Percentiles rank a stretch among this genome's conserved stretches.
Evolutionary conservation across 2,797 vertebrate genomes (phyloP).

Genomic region (Eupleurogrammus muticus): DNA sequence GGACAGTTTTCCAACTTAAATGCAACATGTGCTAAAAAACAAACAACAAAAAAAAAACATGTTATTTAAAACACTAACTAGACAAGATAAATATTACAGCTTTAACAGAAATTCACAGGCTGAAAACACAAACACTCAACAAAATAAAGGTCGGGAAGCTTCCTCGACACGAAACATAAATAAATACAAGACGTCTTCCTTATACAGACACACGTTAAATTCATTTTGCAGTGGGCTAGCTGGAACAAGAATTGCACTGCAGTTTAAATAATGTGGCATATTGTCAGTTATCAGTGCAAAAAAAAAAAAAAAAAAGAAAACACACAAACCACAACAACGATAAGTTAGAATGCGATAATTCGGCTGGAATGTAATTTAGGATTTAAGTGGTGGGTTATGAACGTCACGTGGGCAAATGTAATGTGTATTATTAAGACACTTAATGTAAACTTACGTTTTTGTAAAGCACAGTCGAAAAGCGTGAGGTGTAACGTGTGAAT

Average conservation of each 20-base stretch:
- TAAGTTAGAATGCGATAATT: constrained; percentile 34
- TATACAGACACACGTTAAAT: constrained; percentile 46
- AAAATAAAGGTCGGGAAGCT: constrained; percentile 40
- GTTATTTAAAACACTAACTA: constrained; percentile 51
- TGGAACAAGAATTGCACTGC: constrained; percentile 45
- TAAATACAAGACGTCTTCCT: constrained; percentile 68
- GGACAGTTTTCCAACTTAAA: constrained; percentile 57
- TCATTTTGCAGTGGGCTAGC: constrained; percentile 56
- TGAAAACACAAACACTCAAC: constrained; percentile 58
- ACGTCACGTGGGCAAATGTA: constrained; percentile 39
- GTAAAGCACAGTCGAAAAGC: constrained; percentile 61
- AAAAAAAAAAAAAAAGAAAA: too few relatives aligned
- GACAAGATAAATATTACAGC: constrained; percentile 68
- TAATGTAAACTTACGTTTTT: constrained; percentile 62
- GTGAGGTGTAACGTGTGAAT: constrained; percentile 53
- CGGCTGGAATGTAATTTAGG: constrained; percentile 60
- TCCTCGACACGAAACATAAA: constrained; percentile 58
- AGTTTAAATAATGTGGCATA: constrained; percentile 64
- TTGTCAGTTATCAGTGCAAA: constrained; percentile 70
- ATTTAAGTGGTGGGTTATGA: constrained; percentile 28
- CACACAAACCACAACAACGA: constrained; percentile 32
- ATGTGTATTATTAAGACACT: constrained; percentile 47
- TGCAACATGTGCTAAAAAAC: constrained; percentile 61
- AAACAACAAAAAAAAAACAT: constrained; percentile 39
- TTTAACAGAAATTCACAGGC: constrained; percentile 73